A percentile compares a stretch with the other conserved stretches of the same genome.
Evolutionary conservation across 2,797 vertebrate species (phyloP).

Genomic region (Coluber constrictor): DNA sequence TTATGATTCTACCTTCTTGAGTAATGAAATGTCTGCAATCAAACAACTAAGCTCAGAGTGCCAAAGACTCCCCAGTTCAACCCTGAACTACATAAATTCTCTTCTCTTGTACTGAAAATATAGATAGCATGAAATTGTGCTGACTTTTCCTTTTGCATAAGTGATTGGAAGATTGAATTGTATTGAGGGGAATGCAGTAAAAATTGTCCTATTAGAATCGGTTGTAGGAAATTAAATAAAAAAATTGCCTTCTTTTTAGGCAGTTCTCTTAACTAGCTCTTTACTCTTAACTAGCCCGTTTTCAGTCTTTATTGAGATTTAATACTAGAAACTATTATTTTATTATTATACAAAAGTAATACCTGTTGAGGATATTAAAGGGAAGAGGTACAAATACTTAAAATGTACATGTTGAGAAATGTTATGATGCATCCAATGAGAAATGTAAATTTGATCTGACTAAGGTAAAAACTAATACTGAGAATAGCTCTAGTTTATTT

Average conservation of each 20-base stretch:
- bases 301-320: neutral
- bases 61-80: neutral
- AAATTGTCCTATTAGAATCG: neutral
- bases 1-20: neutral
- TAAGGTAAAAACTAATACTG: neutral
- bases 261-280: neutral
- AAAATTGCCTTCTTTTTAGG: neutral
- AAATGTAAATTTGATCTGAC: neutral
- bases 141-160: neutral
- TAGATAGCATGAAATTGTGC: too few species aligned
- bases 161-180: neutral
- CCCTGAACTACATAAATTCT: neutral
- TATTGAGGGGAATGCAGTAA: neutral
- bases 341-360: neutral
- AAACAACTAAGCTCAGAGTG: neutral
- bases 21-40: neutral
- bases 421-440: neutral
- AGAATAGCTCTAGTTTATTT: fast-evolving
- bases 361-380: neutral
- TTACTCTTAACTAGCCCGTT: neutral
- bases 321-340: neutral
- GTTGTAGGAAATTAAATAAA: neutral
- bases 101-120: neutral
- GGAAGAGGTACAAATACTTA: neutral
- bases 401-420: neutral